Evolutionary conservation across 2,113 vertebrate genomes (phyloP).

Genomic region (Brachyistius frenatus): DNA sequence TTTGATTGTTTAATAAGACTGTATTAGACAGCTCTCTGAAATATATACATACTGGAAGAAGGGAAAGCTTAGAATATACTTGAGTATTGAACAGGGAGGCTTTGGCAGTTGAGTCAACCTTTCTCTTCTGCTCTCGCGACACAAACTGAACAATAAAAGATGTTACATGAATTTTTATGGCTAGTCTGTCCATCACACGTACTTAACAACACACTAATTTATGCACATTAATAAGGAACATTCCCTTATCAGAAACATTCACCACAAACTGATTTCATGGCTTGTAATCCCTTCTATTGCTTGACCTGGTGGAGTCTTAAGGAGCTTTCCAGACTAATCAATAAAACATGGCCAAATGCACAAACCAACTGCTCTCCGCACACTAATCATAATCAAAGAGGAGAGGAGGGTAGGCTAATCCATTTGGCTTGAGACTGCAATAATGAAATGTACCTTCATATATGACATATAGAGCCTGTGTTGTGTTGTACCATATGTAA

Average conservation of each 20-base stretch:
- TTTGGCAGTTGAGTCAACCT: too few relatives aligned
- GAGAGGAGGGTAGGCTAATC: conserved; percentile 3
- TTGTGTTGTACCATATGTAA: not conserved
- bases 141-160: too few relatives aligned
- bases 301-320: conserved; percentile 7
- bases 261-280: not conserved
- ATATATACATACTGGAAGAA: too few relatives aligned
- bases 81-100: too few relatives aligned
- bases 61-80: too few relatives aligned
- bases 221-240: conserved; percentile 26
- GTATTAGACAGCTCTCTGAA: too few relatives aligned
- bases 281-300: conserved; percentile 26
- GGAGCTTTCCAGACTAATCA: conserved; percentile 50
- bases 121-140: too few relatives aligned
- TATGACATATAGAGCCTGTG: not conserved
- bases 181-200: not conserved
- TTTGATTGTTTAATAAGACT: not conserved
- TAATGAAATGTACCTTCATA: conserved; percentile 39
- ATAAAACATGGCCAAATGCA: conserved; percentile 43
- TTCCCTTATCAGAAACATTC: not conserved
- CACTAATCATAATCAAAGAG: conserved; percentile 32
- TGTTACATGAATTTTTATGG: not conserved
- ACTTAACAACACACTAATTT: not conserved
- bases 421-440: conserved; percentile 6
- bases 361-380: conserved; percentile 29